These are phyloP conservation scores for Salvelinus alpinus DNA, from an alignment of 2,113 vertebrate species.

Conservation along the genomic window DNA sequence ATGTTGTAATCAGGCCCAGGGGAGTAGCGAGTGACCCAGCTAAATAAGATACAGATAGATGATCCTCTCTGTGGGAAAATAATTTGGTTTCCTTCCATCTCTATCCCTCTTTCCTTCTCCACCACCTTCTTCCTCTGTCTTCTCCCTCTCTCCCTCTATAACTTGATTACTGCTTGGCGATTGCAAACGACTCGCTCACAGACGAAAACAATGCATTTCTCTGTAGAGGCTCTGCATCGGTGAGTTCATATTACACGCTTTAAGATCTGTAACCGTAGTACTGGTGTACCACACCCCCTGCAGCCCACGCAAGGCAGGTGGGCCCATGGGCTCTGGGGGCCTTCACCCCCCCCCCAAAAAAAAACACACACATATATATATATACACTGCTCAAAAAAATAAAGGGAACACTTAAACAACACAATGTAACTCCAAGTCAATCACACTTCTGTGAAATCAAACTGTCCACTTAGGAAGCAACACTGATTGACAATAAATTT, in stretches of 20 bases:
- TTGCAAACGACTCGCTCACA: background rate
- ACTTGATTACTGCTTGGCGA: slow-evolving; percentile 5
- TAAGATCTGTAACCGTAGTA: background rate
- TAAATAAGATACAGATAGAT: slow-evolving; percentile 40
- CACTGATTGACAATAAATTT: too few relatives aligned
- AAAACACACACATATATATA: too few relatives aligned
- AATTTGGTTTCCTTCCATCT: slow-evolving; percentile 22
- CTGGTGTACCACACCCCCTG: background rate
- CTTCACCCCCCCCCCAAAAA: too few relatives aligned
- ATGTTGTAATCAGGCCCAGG: slow-evolving; percentile 28
- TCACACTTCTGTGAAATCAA: too few relatives aligned
- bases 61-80: slow-evolving; percentile 28
- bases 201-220: slow-evolving; percentile 11
- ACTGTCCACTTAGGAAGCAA: too few relatives aligned
- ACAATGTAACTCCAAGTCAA: too few relatives aligned
- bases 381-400: too few relatives aligned
- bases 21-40: slow-evolving; percentile 22
- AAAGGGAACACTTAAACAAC: too few relatives aligned
- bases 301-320: too few relatives aligned
- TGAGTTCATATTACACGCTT: slow-evolving; percentile 6
- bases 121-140: slow-evolving; percentile 2
- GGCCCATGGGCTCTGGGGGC: too few relatives aligned
- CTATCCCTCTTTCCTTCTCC: background rate
- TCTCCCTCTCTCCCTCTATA: slow-evolving; percentile 9
- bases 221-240: background rate